phyloP scores from a whole-genome alignment of 2,888 invertebrate species.

The Capitulum mitella region DNA sequence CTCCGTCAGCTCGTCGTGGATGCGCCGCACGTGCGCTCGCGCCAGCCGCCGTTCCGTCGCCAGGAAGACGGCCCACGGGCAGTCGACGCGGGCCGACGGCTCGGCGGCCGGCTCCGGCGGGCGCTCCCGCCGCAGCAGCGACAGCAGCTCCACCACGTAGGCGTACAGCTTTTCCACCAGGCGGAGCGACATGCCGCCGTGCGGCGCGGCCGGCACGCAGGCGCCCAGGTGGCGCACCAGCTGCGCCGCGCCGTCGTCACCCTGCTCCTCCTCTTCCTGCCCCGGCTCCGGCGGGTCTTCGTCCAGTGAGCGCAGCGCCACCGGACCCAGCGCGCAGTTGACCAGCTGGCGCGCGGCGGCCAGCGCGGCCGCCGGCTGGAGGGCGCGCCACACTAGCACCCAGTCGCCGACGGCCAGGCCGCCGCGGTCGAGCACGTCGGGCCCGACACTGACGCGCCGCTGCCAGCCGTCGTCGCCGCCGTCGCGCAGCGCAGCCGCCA shows the following conservation, averaged over 20 bases:
- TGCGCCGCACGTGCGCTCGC: conserved; percentile 22
- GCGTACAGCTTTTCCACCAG: conserved; percentile 20
- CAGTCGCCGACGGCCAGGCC: conserved; percentile 84
- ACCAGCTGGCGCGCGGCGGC: conserved; percentile 67
- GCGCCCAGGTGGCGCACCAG: conserved; percentile 69
- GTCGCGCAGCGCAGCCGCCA: conserved; percentile 76
- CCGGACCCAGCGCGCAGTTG: conserved; percentile 63
- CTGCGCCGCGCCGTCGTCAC: conserved; percentile 79
- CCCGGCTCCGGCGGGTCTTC: conserved; percentile 87
- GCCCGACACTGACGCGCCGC: conserved; percentile 78
- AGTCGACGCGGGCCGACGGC: conserved; percentile 72
- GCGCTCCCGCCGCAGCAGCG: conserved; percentile 68
- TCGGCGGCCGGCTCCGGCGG: conserved; percentile 61
- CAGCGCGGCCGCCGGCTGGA: conserved; percentile 81
- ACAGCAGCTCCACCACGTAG: conserved; percentile 51
- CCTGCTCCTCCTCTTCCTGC: too few relatives aligned
- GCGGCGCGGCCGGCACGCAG: conserved; percentile 67
- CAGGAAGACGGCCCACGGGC: conserved; percentile 42
- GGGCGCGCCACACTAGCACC: conserved; percentile 91
- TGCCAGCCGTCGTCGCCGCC: conserved; percentile 43
- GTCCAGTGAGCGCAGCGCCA: conserved; percentile 83
- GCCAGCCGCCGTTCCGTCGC: neutral
- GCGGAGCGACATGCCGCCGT: conserved; percentile 29
- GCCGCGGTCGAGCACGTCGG: conserved; percentile 82
- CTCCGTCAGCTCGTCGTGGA: conserved; percentile 27